These are phyloP conservation scores for Emydura subglobosa DNA, from an alignment of 2,113 vertebrate species.

Conservation along the genomic window DNA sequence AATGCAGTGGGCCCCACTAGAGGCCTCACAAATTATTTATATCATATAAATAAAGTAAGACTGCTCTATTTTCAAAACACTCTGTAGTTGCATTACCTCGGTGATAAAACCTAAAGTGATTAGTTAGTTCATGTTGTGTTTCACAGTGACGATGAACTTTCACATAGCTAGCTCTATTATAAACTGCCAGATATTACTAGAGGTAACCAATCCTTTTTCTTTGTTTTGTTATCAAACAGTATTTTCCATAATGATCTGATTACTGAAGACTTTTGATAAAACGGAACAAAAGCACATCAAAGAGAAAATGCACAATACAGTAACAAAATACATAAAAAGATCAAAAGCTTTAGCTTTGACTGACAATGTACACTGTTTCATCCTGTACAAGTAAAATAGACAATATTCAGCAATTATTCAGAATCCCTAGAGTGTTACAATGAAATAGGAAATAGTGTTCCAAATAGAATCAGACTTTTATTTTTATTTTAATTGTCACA, in stretches of 20 bases:
- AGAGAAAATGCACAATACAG: accelerated
- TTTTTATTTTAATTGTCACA: not conserved
- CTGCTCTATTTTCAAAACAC: not conserved
- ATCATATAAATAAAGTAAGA: not conserved
- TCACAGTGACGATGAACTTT: not conserved
- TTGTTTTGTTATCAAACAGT: not conserved
- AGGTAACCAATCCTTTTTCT: not conserved
- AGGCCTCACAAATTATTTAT: not conserved
- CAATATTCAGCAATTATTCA: not conserved
- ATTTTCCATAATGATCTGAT: not conserved
- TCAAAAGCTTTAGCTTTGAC: not conserved
- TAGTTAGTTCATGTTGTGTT: not conserved
- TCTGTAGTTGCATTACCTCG: not conserved
- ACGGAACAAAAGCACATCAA: not conserved
- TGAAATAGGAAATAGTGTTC: not conserved
- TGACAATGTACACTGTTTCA: not conserved
- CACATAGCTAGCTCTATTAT: not conserved
- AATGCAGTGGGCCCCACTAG: not conserved
- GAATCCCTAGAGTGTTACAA: not conserved
- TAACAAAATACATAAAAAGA: accelerated
- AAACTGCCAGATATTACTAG: not conserved
- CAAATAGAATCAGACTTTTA: too few species aligned
- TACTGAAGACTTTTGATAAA: not conserved
- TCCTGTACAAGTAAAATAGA: not conserved
- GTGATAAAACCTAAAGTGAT: not conserved